A percentile compares a stretch with the other conserved stretches of the same genome.
Evolutionary conservation across 2,113 vertebrate species (phyloP).

Genomic region (Anolis carolinensis): DNA sequence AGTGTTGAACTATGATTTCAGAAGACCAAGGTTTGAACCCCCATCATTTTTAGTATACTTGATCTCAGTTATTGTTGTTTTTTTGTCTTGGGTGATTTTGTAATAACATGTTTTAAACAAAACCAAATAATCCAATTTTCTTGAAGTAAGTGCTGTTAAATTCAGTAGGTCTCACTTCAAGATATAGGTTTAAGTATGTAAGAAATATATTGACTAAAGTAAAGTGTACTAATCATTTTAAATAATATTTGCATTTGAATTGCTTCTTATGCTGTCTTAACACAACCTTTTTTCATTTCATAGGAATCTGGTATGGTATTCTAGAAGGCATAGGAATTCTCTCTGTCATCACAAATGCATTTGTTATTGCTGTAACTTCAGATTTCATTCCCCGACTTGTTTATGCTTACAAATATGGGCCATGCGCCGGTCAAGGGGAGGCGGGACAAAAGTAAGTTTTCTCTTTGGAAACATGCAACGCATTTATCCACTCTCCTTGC

Average conservation of each 20-base stretch:
- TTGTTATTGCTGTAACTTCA: conserved; percentile 95
- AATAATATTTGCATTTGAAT: neutral
- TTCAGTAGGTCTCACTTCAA: neutral
- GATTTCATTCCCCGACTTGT: conserved; percentile 97
- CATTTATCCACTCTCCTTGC: neutral
- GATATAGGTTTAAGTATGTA: neutral
- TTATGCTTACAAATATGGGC: conserved; percentile 94
- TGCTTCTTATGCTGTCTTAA: conserved; percentile 42
- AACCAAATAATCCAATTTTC: neutral
- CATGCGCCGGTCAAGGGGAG: conserved; percentile 88
- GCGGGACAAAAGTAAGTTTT: conserved; percentile 88
- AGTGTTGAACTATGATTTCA: too few species aligned
- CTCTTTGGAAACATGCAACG: neutral
- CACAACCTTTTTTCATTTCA: conserved; percentile 44
- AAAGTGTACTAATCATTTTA: neutral
- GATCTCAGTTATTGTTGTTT: neutral
- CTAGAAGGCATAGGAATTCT: conserved; percentile 94
- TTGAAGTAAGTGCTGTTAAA: neutral
- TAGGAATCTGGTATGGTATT: conserved; percentile 96
- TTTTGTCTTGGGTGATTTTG: neutral
- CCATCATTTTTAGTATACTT: neutral
- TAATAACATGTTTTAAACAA: neutral
- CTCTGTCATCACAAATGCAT: conserved; percentile 95
- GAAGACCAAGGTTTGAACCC: too few species aligned
- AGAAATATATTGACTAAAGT: neutral